Conservation (phyloP, 2,888 invertebrate genomes). For the Micropterix aruncella region DNA sequence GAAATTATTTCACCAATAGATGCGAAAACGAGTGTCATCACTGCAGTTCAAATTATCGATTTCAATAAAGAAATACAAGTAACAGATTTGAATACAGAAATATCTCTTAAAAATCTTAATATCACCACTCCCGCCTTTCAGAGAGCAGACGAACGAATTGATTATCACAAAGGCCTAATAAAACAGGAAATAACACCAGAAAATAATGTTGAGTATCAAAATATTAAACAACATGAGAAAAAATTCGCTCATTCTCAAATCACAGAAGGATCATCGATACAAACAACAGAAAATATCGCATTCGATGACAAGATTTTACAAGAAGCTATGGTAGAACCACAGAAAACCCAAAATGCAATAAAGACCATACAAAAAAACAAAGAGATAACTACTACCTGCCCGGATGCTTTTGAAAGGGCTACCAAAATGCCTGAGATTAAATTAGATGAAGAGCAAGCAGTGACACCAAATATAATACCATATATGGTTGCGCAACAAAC, state of each 20-base stretch:
- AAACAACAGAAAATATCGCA: slow-evolving; percentile 24
- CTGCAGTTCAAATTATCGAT: neutral
- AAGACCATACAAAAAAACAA: too few species aligned
- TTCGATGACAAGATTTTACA: too few species aligned
- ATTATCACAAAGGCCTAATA: neutral
- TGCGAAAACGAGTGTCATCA: neutral
- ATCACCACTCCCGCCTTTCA: neutral
- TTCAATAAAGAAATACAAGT: neutral
- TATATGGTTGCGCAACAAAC: too few species aligned
- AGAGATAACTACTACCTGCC: too few species aligned
- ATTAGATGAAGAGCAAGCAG: too few species aligned
- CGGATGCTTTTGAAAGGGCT: too few species aligned
- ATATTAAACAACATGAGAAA: slow-evolving; percentile 15
- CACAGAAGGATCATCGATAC: slow-evolving; percentile 21
- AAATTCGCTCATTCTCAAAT: slow-evolving; percentile 12
- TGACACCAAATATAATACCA: too few species aligned
- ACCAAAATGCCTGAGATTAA: too few species aligned
- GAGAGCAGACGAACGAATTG: neutral
- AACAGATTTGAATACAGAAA: neutral
- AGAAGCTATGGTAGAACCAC: too few species aligned
- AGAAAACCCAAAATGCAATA: too few species aligned
- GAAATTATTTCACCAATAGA: neutral
- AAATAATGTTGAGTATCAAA: slow-evolving; percentile 16
- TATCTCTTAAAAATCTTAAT: neutral
- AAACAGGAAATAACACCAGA: slow-evolving; percentile 10